phyloP scores from a whole-genome alignment of 2,113 vertebrate species.

The Mellivora capensis region DNA sequence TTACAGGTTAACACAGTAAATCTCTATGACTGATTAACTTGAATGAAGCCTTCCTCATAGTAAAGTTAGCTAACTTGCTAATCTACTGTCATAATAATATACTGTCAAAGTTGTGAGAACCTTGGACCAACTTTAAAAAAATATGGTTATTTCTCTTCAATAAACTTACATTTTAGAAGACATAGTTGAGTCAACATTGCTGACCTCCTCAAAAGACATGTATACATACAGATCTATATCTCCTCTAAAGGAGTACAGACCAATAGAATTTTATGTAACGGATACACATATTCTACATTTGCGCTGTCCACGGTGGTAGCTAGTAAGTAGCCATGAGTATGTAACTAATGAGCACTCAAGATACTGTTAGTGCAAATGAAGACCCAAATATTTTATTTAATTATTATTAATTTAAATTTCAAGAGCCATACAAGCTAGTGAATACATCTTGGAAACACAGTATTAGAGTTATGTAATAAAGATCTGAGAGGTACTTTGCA shows the following conservation, averaged over 20 bases:
- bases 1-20: background rate
- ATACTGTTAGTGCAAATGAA: background rate
- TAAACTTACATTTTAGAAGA: background rate
- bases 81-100: background rate
- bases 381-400: background rate
- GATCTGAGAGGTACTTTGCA: background rate
- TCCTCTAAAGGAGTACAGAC: background rate
- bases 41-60: background rate
- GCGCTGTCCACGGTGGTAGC: background rate
- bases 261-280: background rate
- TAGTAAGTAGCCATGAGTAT: background rate
- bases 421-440: background rate
- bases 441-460: background rate
- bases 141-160: background rate
- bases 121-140: background rate
- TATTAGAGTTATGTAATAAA: background rate
- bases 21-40: background rate
- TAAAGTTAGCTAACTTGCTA: background rate
- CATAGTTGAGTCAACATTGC: background rate
- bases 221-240: background rate
- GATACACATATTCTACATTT: background rate
- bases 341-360: background rate
- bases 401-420: conserved; percentile 1
- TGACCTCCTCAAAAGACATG: background rate
- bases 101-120: background rate